These are phyloP conservation scores for Cranoglanis bouderius DNA, from an alignment of 2,113 vertebrate genomes.

Conservation along the genomic window DNA sequence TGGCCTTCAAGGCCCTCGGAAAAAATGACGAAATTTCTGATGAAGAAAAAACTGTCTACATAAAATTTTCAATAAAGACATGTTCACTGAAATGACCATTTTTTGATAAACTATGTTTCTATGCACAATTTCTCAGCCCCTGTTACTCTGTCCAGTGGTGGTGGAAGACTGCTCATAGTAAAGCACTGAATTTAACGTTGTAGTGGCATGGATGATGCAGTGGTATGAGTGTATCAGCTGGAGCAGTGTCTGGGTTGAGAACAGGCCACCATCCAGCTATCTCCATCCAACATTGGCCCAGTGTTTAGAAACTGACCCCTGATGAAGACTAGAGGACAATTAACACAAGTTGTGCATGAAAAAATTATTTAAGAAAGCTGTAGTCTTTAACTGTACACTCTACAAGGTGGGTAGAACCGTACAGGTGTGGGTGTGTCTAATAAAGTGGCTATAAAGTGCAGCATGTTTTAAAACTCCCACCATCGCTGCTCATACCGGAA, in stretches of 20 bases:
- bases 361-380: neutral
- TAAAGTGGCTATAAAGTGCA: too few species aligned
- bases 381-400: neutral
- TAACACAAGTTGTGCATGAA: neutral
- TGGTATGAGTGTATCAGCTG: too few species aligned
- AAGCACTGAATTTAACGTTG: neutral
- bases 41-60: neutral
- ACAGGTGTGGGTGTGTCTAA: neutral
- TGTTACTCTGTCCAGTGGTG: too few species aligned
- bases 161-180: neutral
- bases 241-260: too few species aligned
- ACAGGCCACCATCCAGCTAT: too few species aligned
- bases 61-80: neutral
- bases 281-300: neutral
- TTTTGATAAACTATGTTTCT: too few species aligned
- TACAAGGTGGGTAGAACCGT: neutral
- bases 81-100: too few species aligned
- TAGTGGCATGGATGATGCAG: too few species aligned
- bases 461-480: too few species aligned
- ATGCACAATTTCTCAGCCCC: too few species aligned
- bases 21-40: neutral
- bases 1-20: neutral
- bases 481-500: too few species aligned
- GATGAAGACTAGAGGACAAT: too few species aligned
- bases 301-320: neutral